Percentiles rank a stretch among this genome's conserved stretches.
These are phyloP conservation scores for Meganola albula DNA, from an alignment of 2,888 invertebrate genomes.

Conservation along the genomic window DNA sequence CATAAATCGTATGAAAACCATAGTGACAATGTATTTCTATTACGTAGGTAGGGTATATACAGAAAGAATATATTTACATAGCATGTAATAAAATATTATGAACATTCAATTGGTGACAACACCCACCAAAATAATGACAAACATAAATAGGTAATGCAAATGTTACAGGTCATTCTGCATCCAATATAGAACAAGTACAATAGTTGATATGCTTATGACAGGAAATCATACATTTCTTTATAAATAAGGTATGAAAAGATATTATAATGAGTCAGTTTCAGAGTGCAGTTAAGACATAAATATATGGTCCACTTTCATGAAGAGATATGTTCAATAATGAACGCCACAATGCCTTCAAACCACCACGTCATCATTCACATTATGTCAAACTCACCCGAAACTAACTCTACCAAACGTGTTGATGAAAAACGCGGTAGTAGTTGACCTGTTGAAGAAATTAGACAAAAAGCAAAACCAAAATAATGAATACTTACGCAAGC, in stretches of 20 bases:
- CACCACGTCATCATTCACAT: constrained; percentile 72
- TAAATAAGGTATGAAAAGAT: constrained; percentile 32
- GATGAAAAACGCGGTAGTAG: constrained; percentile 83
- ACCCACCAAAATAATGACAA: constrained; percentile 25
- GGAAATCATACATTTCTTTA: constrained; percentile 16
- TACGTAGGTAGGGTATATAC: no score
- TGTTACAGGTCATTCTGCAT: constrained; percentile 11
- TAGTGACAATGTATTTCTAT: no score
- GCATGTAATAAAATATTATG: no score
- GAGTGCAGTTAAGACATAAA: constrained; percentile 71
- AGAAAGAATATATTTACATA: no score
- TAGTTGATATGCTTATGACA: constrained; percentile 14
- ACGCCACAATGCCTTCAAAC: constrained; percentile 75
- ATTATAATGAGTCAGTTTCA: constrained; percentile 70
- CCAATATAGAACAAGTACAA: constrained; percentile 13
- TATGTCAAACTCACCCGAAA: constrained; percentile 84
- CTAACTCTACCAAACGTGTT: constrained; percentile 83
- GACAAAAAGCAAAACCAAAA: constrained; percentile 69
- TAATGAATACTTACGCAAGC: constrained; percentile 61
- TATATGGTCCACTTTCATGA: constrained; percentile 57
- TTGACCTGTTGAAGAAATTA: constrained; percentile 84
- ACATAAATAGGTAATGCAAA: constrained; percentile 15
- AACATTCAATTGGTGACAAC: constrained; percentile 8
- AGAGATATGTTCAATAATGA: constrained; percentile 58
- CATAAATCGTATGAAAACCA: no score